phyloP scores from a whole-genome alignment of 2,888 invertebrate genomes.

The Amitus sp. region DNA sequence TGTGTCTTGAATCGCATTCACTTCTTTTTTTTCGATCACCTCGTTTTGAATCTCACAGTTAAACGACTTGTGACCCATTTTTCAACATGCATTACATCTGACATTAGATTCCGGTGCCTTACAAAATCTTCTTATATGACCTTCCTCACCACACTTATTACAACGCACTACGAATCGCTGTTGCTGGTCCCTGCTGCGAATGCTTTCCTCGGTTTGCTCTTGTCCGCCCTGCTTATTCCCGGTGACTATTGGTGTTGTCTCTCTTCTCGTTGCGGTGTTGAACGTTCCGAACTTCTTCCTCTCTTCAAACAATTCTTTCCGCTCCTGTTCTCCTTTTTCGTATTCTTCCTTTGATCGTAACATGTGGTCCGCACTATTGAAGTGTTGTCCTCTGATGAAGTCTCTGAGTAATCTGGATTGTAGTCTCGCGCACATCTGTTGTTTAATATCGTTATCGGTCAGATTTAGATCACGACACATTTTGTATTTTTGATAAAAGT shows the following conservation, averaged over 20 bases:
- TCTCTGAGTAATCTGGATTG: conserved; percentile 11
- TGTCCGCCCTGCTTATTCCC: too few relatives aligned
- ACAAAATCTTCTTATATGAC: neutral
- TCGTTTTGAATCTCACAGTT: too few relatives aligned
- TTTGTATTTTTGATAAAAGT: conserved; percentile 17
- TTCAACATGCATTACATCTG: neutral
- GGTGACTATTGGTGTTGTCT: too few relatives aligned
- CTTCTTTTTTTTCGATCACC: neutral
- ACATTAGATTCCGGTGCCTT: neutral
- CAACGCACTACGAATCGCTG: neutral
- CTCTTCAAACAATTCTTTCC: neutral
- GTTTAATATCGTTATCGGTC: conserved; percentile 1
- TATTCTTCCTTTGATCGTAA: conserved; percentile 6
- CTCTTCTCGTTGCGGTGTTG: too few relatives aligned
- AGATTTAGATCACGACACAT: conserved; percentile 8
- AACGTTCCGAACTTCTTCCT: neutral
- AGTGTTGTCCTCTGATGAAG: conserved; percentile 8
- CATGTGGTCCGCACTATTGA: conserved; percentile 9
- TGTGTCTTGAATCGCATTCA: too few relatives aligned
- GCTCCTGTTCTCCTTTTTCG: conserved; percentile 4
- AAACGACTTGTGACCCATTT: neutral
- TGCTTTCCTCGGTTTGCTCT: too few relatives aligned
- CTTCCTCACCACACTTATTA: neutral
- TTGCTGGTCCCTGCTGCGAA: too few relatives aligned
- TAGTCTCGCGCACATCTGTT: conserved; percentile 8